Conservation (phyloP, 1,140 invertebrate genomes). For the Drosophila carrolli region DNA sequence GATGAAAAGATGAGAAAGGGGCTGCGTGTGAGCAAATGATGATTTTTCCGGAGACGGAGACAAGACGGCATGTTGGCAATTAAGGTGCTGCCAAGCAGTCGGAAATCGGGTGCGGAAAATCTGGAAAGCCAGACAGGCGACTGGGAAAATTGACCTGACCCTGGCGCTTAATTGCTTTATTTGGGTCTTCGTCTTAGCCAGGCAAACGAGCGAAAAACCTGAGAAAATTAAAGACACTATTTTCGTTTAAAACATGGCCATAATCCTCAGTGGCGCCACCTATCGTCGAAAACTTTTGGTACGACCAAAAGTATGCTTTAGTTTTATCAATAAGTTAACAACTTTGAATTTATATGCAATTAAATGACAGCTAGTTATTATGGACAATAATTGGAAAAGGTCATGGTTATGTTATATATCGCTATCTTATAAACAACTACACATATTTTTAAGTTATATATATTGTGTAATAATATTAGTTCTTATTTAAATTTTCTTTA, state of each 20-base stretch:
- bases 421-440: no score
- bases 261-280: neutral
- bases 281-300: no score
- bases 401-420: no score
- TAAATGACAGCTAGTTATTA: neutral
- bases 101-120: slow-evolving; percentile 24
- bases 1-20: slow-evolving; percentile 6
- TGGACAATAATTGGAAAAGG: no score
- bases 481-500: no score
- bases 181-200: neutral
- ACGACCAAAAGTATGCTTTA: slow-evolving; percentile 3
- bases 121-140: slow-evolving; percentile 14
- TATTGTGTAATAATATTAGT: no score
- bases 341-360: neutral
- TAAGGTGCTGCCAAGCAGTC: slow-evolving; percentile 8
- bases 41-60: slow-evolving; percentile 39
- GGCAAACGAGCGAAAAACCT: neutral
- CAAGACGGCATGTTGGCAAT: slow-evolving; percentile 26
- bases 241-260: neutral
- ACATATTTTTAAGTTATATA: no score
- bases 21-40: slow-evolving; percentile 55
- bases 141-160: slow-evolving; percentile 21
- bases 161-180: slow-evolving; percentile 34
- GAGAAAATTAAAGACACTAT: neutral
- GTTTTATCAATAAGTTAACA: neutral